Percentiles rank a stretch among this genome's conserved stretches.
These are phyloP conservation scores for Threskiornis aethiopicus DNA, from an alignment of 2,797 vertebrate species.

Conservation along the genomic window DNA sequence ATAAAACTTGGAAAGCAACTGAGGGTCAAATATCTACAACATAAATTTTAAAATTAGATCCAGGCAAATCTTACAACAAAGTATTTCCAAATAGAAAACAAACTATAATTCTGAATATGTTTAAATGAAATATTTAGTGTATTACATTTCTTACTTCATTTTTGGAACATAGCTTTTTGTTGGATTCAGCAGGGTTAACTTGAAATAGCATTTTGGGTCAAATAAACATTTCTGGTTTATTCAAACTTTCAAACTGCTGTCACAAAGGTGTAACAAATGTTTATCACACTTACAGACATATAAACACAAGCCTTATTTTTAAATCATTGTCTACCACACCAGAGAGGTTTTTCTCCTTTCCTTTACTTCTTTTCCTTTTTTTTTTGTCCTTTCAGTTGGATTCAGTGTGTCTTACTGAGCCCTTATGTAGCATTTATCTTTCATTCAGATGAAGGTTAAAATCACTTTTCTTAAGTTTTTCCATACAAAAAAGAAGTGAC, in stretches of 20 bases:
- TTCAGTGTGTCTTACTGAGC: not conserved
- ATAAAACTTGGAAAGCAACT: not conserved
- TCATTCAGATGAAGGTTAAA: not conserved
- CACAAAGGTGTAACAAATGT: not conserved
- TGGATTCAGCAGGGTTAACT: not conserved
- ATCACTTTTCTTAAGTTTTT: not conserved
- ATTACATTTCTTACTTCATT: not conserved
- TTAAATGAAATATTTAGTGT: not conserved
- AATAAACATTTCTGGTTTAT: not conserved
- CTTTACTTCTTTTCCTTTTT: too few relatives aligned
- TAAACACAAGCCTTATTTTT: not conserved
- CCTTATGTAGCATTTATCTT: not conserved
- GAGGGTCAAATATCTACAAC: not conserved
- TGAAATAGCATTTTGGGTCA: not conserved
- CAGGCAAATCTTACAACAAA: not conserved
- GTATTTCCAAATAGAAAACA: not conserved
- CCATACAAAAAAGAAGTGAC: not conserved
- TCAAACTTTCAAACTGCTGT: not conserved
- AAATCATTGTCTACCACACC: not conserved
- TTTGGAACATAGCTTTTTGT: not conserved
- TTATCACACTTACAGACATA: not conserved
- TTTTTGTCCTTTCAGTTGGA: not conserved
- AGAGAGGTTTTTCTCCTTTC: not conserved
- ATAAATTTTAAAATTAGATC: not conserved
- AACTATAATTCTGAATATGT: not conserved